Evolutionary conservation across 2,888 invertebrate species (phyloP).

Genomic region (Standfussiana lucernea): DNA sequence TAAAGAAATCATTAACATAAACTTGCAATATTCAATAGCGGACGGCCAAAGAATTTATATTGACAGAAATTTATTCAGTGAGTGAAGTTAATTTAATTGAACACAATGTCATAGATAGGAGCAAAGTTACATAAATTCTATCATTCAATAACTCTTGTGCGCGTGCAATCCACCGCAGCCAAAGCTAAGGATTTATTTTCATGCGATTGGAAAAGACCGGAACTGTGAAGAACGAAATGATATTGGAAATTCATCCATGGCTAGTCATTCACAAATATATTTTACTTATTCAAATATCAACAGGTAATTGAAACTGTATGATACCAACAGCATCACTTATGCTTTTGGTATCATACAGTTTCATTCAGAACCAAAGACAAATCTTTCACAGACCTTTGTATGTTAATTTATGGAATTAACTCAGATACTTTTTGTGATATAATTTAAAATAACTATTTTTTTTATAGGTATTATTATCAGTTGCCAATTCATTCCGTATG

Average conservation of each 20-base stretch:
- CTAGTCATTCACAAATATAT: not conserved
- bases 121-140: constrained; percentile 42
- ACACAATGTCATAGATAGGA: constrained; percentile 47
- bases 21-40: constrained; percentile 24
- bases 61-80: constrained; percentile 59
- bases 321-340: not conserved
- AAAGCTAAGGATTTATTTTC: constrained; percentile 7
- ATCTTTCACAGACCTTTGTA: not conserved
- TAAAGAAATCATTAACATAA: constrained; percentile 53
- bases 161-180: not conserved
- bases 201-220: not conserved
- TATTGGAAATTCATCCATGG: not conserved
- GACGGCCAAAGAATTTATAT: constrained; percentile 53
- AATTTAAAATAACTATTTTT: not conserved
- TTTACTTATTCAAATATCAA: not conserved
- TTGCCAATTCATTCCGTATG: not conserved
- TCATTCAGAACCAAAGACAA: not conserved
- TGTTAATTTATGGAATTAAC: not conserved
- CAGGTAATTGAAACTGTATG: not conserved
- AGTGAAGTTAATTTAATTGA: constrained; percentile 54
- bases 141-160: constrained; percentile 31
- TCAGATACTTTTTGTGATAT: not conserved
- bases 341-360: not conserved
- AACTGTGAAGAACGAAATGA: not conserved
- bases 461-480: not conserved